Evolutionary conservation across 2,888 invertebrate genomes (phyloP), one percentile per base, ranked within the genome.

Genomic region (Chalcosyrphus nemorum): DNA sequence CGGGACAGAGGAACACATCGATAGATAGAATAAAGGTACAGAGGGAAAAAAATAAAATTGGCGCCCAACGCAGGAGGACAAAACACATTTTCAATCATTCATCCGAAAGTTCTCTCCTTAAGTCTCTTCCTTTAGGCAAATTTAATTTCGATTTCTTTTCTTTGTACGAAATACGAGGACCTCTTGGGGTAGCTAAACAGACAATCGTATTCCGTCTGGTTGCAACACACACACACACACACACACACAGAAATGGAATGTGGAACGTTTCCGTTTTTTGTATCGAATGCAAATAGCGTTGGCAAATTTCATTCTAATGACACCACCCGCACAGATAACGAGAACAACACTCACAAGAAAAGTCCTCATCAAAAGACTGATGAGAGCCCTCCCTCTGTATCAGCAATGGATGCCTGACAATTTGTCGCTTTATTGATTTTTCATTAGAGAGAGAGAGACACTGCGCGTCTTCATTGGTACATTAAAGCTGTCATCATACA

Each of bases 101-200:
- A 72, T 50, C 41, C 61, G 59, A 38, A 32, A 17, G 38, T 65
- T 68, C 29, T 45, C 59, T 15, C 21, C 56, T n/a, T 65, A 4
- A 7, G 13, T 32, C 29, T 68, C 41, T 50, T 70, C 65, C 84
- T 65, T 63, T 68, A 75, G 75, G 80, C 75, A 75, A 84, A 84
- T 84, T 80, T 84, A 84, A 84, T 84, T 84, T 80, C 80, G 74
- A 70, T 35, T 47, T 57, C 4, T 29, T 57, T 52, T 50, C 38
- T 68, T 75, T 75, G 75, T 61, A 38, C 57, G 61, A 52, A 71
- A 63, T 72, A 0, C 32, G 43, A 38, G 43, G 29, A 6, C 24
- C n/a, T 1, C 41, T n/a, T 24, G 4, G 21, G 24, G 15, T 11
- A 29, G 29, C 4, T 29, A 50, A 56, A 13, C 9, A 32, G 13